Percentiles rank a stretch among this genome's conserved stretches.
These are phyloP conservation scores for Pteropus rufus DNA, from an alignment of 2,797 vertebrate species.

Conservation along the genomic window DNA sequence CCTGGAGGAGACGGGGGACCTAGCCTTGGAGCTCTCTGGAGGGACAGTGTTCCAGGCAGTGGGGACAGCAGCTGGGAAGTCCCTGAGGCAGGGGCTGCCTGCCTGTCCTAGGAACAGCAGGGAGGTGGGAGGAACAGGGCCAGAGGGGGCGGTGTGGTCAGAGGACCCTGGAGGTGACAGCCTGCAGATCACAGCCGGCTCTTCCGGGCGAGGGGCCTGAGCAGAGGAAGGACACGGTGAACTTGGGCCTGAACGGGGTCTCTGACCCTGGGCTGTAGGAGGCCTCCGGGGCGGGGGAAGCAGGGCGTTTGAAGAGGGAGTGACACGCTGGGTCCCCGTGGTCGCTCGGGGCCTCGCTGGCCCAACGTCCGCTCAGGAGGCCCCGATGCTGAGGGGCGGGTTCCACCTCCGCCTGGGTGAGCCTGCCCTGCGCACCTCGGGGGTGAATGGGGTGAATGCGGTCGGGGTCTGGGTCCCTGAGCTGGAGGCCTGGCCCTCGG, in stretches of 20 bases:
- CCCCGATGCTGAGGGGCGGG: neutral
- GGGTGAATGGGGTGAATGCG: rapidly evolving
- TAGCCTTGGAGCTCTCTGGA: neutral
- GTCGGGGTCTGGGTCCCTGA: neutral
- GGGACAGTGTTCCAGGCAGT: neutral
- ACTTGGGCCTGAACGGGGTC: rapidly evolving
- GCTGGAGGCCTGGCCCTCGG: neutral
- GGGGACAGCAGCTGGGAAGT: neutral
- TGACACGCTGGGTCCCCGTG: rapidly evolving
- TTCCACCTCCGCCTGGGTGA: neutral
- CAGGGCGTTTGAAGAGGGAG: neutral
- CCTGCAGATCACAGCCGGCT: rapidly evolving
- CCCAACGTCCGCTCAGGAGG: neutral
- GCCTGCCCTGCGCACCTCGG: rapidly evolving
- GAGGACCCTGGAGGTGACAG: rapidly evolving
- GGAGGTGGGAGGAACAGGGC: too few relatives aligned
- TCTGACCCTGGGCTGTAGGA: neutral
- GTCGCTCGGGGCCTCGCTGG: too few relatives aligned
- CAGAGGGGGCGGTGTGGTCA: rapidly evolving
- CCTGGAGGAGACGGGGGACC: neutral
- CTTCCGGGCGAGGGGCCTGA: too few relatives aligned
- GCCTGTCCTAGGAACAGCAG: rapidly evolving
- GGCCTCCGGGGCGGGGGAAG: neutral
- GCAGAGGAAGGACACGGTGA: rapidly evolving
- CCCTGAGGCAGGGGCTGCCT: neutral